These are phyloP conservation scores for Lophotis ruficrista DNA, from an alignment of 2,113 vertebrate genomes.

Conservation along the genomic window DNA sequence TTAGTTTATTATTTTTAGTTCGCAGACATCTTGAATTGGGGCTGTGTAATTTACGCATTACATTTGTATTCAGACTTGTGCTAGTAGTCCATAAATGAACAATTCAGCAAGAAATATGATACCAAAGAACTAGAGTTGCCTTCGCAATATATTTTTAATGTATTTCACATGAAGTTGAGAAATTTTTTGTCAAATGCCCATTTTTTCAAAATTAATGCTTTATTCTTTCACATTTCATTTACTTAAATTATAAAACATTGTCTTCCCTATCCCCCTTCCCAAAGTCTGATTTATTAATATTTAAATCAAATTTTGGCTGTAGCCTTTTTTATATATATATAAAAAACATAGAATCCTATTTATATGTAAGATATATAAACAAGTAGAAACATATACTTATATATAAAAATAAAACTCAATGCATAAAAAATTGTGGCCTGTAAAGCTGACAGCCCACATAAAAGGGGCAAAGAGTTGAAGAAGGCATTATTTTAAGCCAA, in stretches of 20 bases:
- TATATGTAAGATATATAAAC: neutral
- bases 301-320: neutral
- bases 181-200: neutral
- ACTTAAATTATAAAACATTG: neutral
- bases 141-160: neutral
- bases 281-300: neutral
- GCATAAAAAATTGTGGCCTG: neutral
- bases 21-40: neutral
- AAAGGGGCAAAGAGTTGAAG: neutral
- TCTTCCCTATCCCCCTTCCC: neutral
- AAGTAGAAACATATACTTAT: neutral
- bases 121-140: neutral
- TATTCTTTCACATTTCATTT: neutral
- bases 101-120: neutral
- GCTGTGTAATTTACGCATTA: neutral
- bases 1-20: conserved; percentile 1
- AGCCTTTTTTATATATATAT: neutral
- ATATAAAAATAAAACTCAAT: neutral
- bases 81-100: neutral
- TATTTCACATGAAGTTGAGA: neutral
- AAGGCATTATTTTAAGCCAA: neutral
- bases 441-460: neutral
- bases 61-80: neutral
- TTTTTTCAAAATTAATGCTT: neutral
- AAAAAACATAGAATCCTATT: neutral